These are phyloP conservation scores for Hydrotaea cyrtoneurina DNA, from an alignment of 2,888 invertebrate species.

Conservation along the genomic window DNA sequence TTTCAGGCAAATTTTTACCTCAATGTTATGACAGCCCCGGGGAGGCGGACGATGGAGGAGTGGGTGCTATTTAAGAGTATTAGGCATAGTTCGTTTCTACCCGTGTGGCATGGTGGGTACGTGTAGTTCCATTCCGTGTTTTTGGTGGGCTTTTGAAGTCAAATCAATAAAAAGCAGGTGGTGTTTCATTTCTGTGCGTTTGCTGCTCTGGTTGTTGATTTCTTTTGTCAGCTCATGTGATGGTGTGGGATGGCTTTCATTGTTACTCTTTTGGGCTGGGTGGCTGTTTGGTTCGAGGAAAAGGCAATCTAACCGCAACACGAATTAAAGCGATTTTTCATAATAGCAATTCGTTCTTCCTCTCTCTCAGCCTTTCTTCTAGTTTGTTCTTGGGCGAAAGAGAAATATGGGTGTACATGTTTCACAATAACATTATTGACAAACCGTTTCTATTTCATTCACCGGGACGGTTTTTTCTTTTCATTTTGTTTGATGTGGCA, in stretches of 20 bases:
- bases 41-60: background rate
- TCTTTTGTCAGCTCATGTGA: background rate
- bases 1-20: constrained; percentile 35
- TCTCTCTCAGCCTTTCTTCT: background rate
- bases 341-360: constrained; percentile 12
- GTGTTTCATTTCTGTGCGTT: constrained; percentile 33
- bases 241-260: background rate
- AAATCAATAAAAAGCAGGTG: constrained; percentile 64
- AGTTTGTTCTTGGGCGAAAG: background rate
- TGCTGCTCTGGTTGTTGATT: background rate
- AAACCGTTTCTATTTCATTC: constrained; percentile 1
- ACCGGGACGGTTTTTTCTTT: background rate
- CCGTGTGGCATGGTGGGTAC: background rate
- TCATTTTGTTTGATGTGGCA: background rate
- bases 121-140: constrained; percentile 10
- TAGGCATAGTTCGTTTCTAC: background rate
- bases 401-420: constrained; percentile 7
- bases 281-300: background rate
- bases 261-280: background rate
- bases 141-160: constrained; percentile 17
- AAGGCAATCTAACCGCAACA: constrained; percentile 64
- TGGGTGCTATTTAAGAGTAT: background rate
- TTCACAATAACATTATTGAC: constrained; percentile 28
- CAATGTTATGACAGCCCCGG: background rate
- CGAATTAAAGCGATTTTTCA: constrained; percentile 67